Evolutionary conservation across 2,888 invertebrate species (phyloP).

Genomic region (Drosophila merina): DNA sequence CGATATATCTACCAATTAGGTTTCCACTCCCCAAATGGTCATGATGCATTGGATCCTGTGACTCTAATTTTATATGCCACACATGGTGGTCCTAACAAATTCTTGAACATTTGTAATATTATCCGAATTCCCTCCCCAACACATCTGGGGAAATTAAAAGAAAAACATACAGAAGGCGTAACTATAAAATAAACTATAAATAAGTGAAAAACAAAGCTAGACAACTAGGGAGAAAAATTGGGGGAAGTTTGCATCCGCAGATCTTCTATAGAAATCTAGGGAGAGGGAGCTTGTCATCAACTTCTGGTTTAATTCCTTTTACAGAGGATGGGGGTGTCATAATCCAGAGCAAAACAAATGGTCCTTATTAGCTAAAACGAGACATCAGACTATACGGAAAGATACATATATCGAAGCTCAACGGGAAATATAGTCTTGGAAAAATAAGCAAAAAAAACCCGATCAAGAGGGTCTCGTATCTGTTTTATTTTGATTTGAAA

Average conservation of each 20-base stretch:
- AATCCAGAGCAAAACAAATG: neutral
- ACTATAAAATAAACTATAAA: constrained; percentile 30
- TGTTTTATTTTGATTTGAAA: constrained; percentile 27
- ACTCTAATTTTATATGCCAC: neutral
- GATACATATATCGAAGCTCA: too few relatives aligned
- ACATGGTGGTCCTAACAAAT: neutral
- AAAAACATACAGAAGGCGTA: constrained; percentile 16
- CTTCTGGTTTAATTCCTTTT: neutral
- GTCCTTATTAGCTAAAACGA: neutral
- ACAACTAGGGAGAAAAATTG: constrained; percentile 26
- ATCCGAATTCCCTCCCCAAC: constrained; percentile 1
- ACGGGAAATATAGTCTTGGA: neutral
- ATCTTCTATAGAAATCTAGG: constrained; percentile 12
- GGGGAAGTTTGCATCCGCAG: constrained; percentile 40
- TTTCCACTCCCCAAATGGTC: neutral
- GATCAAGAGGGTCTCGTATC: neutral
- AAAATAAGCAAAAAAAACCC: neutral
- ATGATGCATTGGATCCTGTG: too few relatives aligned
- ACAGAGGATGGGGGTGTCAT: neutral
- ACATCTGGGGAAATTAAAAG: constrained; percentile 11
- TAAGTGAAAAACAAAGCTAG: constrained; percentile 49
- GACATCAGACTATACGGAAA: neutral
- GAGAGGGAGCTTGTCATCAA: constrained; percentile 11
- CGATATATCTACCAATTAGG: neutral
- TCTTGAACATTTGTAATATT: neutral